These are phyloP conservation scores for Eulemur rubriventer DNA, from an alignment of 2,797 vertebrate genomes.

Conservation along the genomic window DNA sequence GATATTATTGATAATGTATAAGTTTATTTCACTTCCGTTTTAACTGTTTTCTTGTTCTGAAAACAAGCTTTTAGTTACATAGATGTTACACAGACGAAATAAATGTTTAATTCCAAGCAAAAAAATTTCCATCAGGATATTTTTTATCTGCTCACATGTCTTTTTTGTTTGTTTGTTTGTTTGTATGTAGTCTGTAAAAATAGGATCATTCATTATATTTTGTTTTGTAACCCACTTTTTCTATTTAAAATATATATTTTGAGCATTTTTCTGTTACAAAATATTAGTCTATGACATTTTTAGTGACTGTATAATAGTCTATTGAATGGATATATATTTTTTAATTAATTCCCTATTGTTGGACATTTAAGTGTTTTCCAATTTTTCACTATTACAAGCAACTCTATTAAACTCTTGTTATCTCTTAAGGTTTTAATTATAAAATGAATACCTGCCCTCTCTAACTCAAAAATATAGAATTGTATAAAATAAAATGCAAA, in stretches of 20 bases:
- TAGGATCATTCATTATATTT: background rate
- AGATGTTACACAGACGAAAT: background rate
- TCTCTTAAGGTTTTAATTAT: conserved; percentile 27
- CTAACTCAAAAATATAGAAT: background rate
- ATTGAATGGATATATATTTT: conserved; percentile 12
- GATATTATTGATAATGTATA: conserved; percentile 9
- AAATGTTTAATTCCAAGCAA: conserved; percentile 33
- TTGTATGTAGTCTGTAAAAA: background rate
- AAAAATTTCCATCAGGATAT: conserved; percentile 3
- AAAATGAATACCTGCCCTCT: conserved; percentile 23
- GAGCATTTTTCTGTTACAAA: background rate
- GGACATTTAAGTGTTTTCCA: conserved; percentile 46
- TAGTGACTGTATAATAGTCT: background rate
- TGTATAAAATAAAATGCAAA: conserved; percentile 48
- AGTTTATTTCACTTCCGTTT: background rate
- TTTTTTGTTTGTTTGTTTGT: background rate
- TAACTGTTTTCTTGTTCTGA: background rate
- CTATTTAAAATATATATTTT: background rate
- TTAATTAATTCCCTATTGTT: background rate
- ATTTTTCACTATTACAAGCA: conserved; percentile 35
- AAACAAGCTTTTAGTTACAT: background rate
- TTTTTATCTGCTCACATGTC: background rate
- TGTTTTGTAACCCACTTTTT: background rate
- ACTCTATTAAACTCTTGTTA: background rate
- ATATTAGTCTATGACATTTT: background rate